A percentile compares a stretch with the other conserved stretches of the same genome.
Evolutionary conservation across 2,888 invertebrate genomes (phyloP).

Genomic region (Pinctada fucata): DNA sequence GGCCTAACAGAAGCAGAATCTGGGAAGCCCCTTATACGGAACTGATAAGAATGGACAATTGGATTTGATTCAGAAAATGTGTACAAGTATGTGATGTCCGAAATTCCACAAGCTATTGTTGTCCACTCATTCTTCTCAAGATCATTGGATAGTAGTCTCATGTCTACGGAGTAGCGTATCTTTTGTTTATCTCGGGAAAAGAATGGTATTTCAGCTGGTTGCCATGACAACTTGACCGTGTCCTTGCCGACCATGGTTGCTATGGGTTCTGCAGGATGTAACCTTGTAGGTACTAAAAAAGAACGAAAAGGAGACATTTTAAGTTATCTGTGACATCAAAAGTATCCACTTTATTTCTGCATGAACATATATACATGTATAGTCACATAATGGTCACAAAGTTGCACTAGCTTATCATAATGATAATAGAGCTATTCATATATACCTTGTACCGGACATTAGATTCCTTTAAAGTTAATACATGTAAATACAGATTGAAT

Average conservation of each 20-base stretch:
- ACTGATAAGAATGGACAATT: conserved; percentile 89
- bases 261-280: conserved; percentile 57
- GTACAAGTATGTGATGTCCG: conserved; percentile 50
- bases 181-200: conserved; percentile 57
- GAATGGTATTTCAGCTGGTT: conserved; percentile 65
- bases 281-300: conserved; percentile 60
- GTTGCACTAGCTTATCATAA: too few species aligned
- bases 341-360: neutral
- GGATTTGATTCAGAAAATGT: conserved; percentile 54
- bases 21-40: conserved; percentile 96
- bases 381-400: too few species aligned
- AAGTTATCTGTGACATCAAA: neutral
- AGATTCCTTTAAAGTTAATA: too few species aligned
- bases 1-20: conserved; percentile 97
- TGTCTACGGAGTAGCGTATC: conserved; percentile 65
- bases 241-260: conserved; percentile 59
- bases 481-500: too few species aligned
- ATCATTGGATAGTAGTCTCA: conserved; percentile 58
- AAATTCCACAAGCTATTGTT: conserved; percentile 73
- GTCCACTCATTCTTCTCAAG: conserved; percentile 50
- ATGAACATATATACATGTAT: neutral
- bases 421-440: too few species aligned
- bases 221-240: conserved; percentile 66
- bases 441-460: too few species aligned
- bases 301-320: neutral